A percentile compares a stretch with the other conserved stretches of the same genome.
These are phyloP conservation scores for Anoncus sp. DNA, from an alignment of 2,888 invertebrate species.

Conservation along the genomic window DNA sequence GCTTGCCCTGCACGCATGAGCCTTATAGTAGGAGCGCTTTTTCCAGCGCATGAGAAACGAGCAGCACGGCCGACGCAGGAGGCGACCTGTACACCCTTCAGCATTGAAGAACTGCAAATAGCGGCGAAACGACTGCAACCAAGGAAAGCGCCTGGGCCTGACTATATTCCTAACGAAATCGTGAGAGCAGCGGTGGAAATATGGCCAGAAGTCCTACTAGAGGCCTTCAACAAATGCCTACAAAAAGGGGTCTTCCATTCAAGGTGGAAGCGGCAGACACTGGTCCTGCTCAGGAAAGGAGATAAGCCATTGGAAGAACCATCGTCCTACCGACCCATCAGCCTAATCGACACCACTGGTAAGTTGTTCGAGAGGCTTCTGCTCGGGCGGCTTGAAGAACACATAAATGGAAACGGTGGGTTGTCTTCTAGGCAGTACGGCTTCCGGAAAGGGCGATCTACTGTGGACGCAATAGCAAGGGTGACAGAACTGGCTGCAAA, in stretches of 20 bases:
- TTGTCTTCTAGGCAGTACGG: slow-evolving; percentile 23
- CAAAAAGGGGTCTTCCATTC: neutral
- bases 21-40: slow-evolving; percentile 21
- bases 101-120: slow-evolving; percentile 1
- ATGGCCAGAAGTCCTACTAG: neutral
- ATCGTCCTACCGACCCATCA: neutral
- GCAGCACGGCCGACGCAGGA: neutral
- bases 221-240: neutral
- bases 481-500: neutral
- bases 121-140: neutral
- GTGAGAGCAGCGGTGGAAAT: neutral
- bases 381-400: neutral
- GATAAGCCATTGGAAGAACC: neutral
- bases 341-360: neutral
- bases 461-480: slow-evolving; percentile 30
- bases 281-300: neutral
- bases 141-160: slow-evolving; percentile 22
- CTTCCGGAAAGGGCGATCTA: slow-evolving; percentile 38
- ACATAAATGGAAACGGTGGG: neutral
- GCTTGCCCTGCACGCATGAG: slow-evolving; percentile 20
- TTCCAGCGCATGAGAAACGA: slow-evolving; percentile 28
- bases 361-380: neutral
- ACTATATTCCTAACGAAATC: neutral
- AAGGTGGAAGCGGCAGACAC: neutral
- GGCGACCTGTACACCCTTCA: too few relatives aligned